phyloP scores from a whole-genome alignment of 2,888 invertebrate species.

The Drosophila lutescens region DNA sequence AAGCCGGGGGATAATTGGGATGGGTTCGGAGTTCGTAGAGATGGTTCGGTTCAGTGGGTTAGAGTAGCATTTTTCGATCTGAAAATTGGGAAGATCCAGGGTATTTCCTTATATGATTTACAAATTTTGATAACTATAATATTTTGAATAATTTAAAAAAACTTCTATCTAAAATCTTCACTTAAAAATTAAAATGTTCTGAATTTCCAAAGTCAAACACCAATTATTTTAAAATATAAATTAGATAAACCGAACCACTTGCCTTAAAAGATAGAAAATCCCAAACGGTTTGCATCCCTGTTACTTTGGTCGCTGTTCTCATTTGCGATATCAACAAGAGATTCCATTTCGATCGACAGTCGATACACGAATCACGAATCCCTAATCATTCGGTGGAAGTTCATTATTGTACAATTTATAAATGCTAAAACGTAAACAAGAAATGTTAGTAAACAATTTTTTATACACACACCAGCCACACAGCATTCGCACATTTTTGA shows the following conservation, averaged over 20 bases:
- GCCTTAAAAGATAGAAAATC: not conserved
- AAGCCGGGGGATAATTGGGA: conserved; percentile 6
- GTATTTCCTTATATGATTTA: too few species aligned
- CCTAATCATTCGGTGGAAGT: conserved; percentile 34
- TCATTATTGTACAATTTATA: conserved; percentile 61
- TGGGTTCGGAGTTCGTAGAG: not conserved
- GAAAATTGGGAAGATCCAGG: not conserved
- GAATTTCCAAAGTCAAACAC: not conserved
- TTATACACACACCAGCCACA: conserved; percentile 48
- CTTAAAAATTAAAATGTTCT: too few species aligned
- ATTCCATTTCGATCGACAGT: conserved; percentile 80
- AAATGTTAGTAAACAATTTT: conserved; percentile 52
- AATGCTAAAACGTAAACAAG: conserved; percentile 35
- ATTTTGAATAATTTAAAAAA: not conserved
- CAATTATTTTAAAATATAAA: not conserved
- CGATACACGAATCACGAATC: conserved; percentile 42
- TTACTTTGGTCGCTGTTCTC: conserved; percentile 71
- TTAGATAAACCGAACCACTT: not conserved
- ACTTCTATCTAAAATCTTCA: too few species aligned
- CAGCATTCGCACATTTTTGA: conserved; percentile 68
- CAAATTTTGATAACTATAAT: too few species aligned
- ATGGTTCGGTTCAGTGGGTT: not conserved
- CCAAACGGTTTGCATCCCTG: conserved; percentile 25
- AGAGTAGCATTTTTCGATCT: not conserved
- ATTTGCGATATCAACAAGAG: conserved; percentile 83